phyloP scores from a whole-genome alignment of 2,888 invertebrate genomes.

The Eupeodes latifasciatus region DNA sequence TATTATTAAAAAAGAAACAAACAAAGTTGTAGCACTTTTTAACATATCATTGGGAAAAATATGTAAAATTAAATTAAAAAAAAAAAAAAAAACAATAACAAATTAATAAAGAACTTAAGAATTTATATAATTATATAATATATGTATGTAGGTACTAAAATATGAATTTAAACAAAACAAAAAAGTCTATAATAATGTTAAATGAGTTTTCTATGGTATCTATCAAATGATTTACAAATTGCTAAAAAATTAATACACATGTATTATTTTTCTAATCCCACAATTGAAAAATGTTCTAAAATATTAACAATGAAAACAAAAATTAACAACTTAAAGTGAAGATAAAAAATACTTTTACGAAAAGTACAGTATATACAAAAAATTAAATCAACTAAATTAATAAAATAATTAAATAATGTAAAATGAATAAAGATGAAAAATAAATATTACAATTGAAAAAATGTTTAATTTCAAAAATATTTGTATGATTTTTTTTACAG shows the following conservation, averaged over 20 bases:
- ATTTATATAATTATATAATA: slow-evolving; percentile 23
- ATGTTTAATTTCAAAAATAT: neutral
- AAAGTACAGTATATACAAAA: slow-evolving; percentile 38
- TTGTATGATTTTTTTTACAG: neutral
- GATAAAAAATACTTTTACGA: slow-evolving; percentile 45
- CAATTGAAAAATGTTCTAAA: slow-evolving; percentile 57
- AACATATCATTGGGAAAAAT: slow-evolving; percentile 65
- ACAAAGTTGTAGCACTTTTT: slow-evolving; percentile 47
- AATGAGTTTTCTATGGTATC: slow-evolving; percentile 61
- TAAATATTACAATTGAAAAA: neutral
- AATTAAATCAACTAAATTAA: slow-evolving; percentile 29
- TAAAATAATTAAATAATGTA: slow-evolving; percentile 34
- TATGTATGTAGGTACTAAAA: neutral
- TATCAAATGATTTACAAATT: slow-evolving; percentile 59
- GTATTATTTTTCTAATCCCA: slow-evolving; percentile 67
- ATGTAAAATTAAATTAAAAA: slow-evolving; percentile 22
- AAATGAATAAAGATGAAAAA: slow-evolving; percentile 32
- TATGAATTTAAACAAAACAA: neutral
- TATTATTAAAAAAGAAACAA: slow-evolving; percentile 1
- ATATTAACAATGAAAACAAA: neutral
- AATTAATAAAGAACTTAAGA: slow-evolving; percentile 21
- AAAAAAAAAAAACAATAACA: slow-evolving; percentile 8
- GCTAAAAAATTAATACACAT: slow-evolving; percentile 6
- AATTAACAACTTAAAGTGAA: slow-evolving; percentile 7
- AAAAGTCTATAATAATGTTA: slow-evolving; percentile 50